phyloP scores from a whole-genome alignment of 2,888 invertebrate species.

The Morpho deidamia region DNA sequence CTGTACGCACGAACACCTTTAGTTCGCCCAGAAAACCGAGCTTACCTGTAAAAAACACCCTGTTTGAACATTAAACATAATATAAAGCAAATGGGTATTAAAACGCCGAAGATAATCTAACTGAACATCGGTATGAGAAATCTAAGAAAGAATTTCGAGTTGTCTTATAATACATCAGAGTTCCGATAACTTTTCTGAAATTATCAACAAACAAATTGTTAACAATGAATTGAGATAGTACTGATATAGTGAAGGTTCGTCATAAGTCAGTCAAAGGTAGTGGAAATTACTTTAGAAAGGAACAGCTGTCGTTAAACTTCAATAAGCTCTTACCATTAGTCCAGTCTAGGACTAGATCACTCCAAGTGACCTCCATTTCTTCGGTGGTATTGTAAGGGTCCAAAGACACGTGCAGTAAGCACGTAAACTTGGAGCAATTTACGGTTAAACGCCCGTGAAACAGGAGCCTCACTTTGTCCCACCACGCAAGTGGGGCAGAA shows the following conservation, averaged over 20 bases:
- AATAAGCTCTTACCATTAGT: constrained; percentile 82
- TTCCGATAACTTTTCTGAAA: too few species aligned
- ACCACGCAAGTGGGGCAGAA: constrained; percentile 95
- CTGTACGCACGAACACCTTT: constrained; percentile 96
- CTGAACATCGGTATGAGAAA: neutral
- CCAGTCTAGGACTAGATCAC: constrained; percentile 96
- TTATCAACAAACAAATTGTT: too few species aligned
- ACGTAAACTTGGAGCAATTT: constrained; percentile 91
- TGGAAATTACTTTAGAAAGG: too few species aligned
- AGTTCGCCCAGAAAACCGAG: constrained; percentile 95
- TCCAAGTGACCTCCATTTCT: constrained; percentile 99
- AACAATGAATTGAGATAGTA: too few species aligned
- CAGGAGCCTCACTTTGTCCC: constrained; percentile 96
- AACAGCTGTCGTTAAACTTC: neutral
- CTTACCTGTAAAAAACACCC: constrained; percentile 75
- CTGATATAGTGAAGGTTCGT: too few species aligned
- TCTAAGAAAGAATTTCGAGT: neutral
- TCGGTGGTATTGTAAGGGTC: constrained; percentile 99
- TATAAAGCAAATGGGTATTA: too few species aligned
- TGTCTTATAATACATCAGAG: too few species aligned
- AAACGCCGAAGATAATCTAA: too few species aligned
- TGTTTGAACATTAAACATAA: too few species aligned
- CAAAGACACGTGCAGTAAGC: constrained; percentile 95
- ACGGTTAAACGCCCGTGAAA: constrained; percentile 95
- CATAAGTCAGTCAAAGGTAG: too few species aligned